Evolutionary conservation across 2,888 invertebrate species (phyloP).

Genomic region (Caradrina clavipalpis): DNA sequence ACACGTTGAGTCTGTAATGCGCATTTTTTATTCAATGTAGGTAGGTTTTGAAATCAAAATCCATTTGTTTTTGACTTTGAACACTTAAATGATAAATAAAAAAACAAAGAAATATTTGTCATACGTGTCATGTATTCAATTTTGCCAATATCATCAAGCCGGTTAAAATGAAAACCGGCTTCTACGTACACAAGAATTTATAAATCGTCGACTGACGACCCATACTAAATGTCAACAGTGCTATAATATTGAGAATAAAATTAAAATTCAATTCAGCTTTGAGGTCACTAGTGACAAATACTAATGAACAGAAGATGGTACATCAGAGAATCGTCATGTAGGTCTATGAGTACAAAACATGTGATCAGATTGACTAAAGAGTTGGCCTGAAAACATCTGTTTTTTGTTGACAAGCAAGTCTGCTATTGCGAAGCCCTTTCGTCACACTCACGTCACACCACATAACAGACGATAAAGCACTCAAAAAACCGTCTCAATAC

Average conservation of each 20-base stretch:
- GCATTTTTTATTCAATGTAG: slow-evolving; percentile 18
- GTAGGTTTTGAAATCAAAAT: not conserved
- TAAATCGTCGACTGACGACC: slow-evolving; percentile 15
- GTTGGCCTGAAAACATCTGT: slow-evolving; percentile 20
- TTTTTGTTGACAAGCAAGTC: slow-evolving; percentile 38
- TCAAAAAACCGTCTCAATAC: slow-evolving; percentile 20
- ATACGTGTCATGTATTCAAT: slow-evolving; percentile 4
- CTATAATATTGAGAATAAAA: slow-evolving; percentile 36
- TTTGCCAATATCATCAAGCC: slow-evolving; percentile 9
- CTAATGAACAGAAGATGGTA: slow-evolving; percentile 15
- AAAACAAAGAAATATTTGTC: not conserved
- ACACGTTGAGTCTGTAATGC: slow-evolving; percentile 4
- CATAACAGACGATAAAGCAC: not conserved
- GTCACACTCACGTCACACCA: not conserved
- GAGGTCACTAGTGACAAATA: slow-evolving; percentile 48
- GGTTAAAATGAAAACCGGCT: slow-evolving; percentile 46
- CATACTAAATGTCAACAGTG: slow-evolving; percentile 54
- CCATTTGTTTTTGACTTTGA: not conserved
- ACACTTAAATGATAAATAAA: not conserved
- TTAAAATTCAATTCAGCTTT: slow-evolving; percentile 58
- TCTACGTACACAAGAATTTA: slow-evolving; percentile 33
- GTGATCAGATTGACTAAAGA: slow-evolving; percentile 26
- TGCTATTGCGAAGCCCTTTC: slow-evolving; percentile 1
- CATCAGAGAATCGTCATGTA: slow-evolving; percentile 20
- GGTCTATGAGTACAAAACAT: slow-evolving; percentile 14